These are phyloP conservation scores for Barbus barbus DNA, from an alignment of 2,113 vertebrate species.

Conservation along the genomic window DNA sequence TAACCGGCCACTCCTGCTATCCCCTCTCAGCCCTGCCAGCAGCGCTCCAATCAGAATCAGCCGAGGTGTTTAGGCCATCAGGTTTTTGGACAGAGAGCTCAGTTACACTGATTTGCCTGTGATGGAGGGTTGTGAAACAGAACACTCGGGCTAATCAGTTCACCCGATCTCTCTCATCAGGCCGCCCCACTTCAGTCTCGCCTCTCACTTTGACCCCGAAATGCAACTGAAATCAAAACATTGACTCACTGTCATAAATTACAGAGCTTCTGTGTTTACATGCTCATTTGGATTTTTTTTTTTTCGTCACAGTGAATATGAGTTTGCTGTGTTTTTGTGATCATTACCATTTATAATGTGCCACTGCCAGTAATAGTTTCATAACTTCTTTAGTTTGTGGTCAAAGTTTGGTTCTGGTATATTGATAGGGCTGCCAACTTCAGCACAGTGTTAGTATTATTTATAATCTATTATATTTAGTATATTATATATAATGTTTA, in stretches of 20 bases:
- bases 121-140: conserved; percentile 4
- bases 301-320: background rate
- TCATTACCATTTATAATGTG: background rate
- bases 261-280: conserved; percentile 18
- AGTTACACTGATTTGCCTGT: conserved; percentile 23
- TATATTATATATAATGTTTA: no score
- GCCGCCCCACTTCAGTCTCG: conserved; percentile 12
- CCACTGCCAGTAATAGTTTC: background rate
- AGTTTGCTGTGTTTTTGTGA: background rate
- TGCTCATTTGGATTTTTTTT: background rate
- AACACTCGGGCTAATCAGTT: conserved; percentile 41
- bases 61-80: background rate
- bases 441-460: background rate
- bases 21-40: conserved; percentile 10
- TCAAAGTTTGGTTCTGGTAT: background rate
- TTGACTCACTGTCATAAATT: conserved; percentile 35
- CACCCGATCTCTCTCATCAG: conserved; percentile 38
- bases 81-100: background rate
- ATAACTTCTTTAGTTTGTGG: background rate
- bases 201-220: conserved; percentile 33
- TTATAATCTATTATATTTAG: background rate
- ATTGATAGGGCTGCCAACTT: background rate
- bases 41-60: conserved; percentile 25
- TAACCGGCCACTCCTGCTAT: conserved; percentile 35
- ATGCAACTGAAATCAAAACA: conserved; percentile 45